Conservation (phyloP, 2,888 invertebrate genomes). For the Iphiclides podalirius region DNA sequence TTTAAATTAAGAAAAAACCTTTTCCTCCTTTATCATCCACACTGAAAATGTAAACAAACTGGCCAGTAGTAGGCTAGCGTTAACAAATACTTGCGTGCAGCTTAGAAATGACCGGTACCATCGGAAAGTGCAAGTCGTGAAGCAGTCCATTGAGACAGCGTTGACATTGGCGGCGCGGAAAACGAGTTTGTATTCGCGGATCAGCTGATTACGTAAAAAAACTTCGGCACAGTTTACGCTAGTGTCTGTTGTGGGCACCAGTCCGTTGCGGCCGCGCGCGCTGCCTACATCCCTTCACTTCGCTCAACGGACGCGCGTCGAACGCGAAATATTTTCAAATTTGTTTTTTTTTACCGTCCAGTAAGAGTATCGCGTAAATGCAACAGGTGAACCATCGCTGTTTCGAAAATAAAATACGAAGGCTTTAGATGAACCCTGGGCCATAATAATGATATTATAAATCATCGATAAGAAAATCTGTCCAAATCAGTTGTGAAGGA, state of each 20-base stretch:
- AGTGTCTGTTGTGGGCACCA: slow-evolving; percentile 61
- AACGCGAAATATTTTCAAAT: not conserved
- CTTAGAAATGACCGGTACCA: slow-evolving; percentile 10
- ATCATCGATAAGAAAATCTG: slow-evolving; percentile 40
- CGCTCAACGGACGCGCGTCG: not conserved
- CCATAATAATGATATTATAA: too few relatives aligned
- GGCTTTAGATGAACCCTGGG: too few relatives aligned
- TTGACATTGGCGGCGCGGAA: slow-evolving; percentile 36
- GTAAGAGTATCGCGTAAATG: too few relatives aligned
- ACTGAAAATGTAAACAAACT: too few relatives aligned
- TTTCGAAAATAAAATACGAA: too few relatives aligned
- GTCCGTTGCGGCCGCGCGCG: slow-evolving; percentile 36
- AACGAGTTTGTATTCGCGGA: slow-evolving; percentile 48
- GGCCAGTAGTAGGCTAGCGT: too few relatives aligned
- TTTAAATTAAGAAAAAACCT: too few relatives aligned
- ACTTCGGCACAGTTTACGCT: slow-evolving; percentile 58
- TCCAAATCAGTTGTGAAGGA: slow-evolving; percentile 36
- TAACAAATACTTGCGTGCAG: too few relatives aligned
- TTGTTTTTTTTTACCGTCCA: not conserved
- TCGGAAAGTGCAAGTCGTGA: slow-evolving; percentile 24
- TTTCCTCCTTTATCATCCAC: too few relatives aligned
- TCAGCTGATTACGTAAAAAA: slow-evolving; percentile 58
- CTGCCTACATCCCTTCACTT: slow-evolving; percentile 25
- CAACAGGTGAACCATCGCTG: too few relatives aligned
- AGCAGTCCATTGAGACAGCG: slow-evolving; percentile 12